Evolutionary conservation across 2,113 vertebrate species (phyloP).

Genomic region (Tychaedon coryphoeus): DNA sequence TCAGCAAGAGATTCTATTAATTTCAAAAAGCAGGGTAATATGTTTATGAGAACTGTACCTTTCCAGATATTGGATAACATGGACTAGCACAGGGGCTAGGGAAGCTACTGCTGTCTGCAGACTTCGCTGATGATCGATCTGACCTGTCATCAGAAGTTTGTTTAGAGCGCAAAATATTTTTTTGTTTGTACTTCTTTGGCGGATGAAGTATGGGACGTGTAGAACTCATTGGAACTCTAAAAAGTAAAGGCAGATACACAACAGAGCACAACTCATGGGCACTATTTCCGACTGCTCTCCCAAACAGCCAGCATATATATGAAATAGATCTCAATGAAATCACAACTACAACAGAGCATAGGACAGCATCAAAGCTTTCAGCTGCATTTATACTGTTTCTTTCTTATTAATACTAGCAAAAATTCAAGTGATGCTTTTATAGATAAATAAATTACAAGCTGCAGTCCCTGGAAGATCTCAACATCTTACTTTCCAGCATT

Average conservation of each 20-base stretch:
- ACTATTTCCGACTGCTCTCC: not conserved
- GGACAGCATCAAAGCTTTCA: not conserved
- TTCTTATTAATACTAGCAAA: not conserved
- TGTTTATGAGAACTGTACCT: slow-evolving; percentile 69
- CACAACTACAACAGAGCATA: not conserved
- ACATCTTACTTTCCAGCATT: slow-evolving; percentile 75
- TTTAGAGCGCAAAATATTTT: slow-evolving; percentile 59
- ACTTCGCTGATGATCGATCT: slow-evolving; percentile 73
- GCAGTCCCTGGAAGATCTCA: not conserved
- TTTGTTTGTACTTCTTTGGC: slow-evolving; percentile 71
- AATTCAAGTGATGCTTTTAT: not conserved
- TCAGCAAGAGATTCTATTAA: not conserved
- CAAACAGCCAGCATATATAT: not conserved
- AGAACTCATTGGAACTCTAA: slow-evolving; percentile 69
- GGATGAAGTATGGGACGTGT: slow-evolving; percentile 53
- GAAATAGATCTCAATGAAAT: not conserved
- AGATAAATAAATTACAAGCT: not conserved
- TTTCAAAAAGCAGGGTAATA: not conserved
- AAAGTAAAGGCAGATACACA: not conserved
- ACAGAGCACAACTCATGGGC: not conserved
- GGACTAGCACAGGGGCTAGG: slow-evolving; percentile 76
- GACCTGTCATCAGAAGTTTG: slow-evolving; percentile 68
- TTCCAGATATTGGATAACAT: slow-evolving; percentile 71
- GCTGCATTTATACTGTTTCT: not conserved
- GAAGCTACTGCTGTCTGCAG: slow-evolving; percentile 69